Evolutionary conservation across 1,140 invertebrate species (phyloP).

Genomic region (Procambarus virginalis): DNA sequence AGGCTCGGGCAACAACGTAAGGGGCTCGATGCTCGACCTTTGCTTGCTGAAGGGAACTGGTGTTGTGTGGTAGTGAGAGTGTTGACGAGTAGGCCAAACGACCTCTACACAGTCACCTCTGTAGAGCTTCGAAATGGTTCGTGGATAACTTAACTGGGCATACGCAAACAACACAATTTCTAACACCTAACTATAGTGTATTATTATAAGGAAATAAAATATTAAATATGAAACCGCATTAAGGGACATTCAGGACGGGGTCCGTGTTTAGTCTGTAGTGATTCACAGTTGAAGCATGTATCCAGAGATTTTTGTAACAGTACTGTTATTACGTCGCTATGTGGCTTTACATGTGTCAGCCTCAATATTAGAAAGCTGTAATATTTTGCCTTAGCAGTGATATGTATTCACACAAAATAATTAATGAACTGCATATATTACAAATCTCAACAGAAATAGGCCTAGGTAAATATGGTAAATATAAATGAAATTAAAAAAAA

Average conservation of each 20-base stretch:
- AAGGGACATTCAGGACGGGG: background rate
- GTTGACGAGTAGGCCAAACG: conserved; percentile 70
- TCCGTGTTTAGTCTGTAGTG: too few species aligned
- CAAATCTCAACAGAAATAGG: too few species aligned
- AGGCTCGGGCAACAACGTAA: conserved; percentile 75
- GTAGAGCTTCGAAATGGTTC: conserved; percentile 71
- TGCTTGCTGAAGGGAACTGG: conserved; percentile 76
- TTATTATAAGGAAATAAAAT: background rate
- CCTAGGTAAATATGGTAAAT: too few species aligned
- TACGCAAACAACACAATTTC: conserved; percentile 34
- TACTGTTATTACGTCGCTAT: too few species aligned
- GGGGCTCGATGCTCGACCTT: conserved; percentile 74
- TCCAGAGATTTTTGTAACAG: too few species aligned
- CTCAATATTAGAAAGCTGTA: too few species aligned
- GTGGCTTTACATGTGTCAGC: too few species aligned
- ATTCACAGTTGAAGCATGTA: too few species aligned
- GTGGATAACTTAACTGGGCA: conserved; percentile 65
- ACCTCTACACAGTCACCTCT: conserved; percentile 70
- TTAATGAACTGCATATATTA: too few species aligned
- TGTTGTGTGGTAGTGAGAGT: conserved; percentile 64
- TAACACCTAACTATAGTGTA: conserved; percentile 37
- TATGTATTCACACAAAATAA: too few species aligned
- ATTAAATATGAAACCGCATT: conserved; percentile 6
- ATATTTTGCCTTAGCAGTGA: too few species aligned
- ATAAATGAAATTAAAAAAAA: too few species aligned